Evolutionary conservation across 2,797 vertebrate species (phyloP), one percentile per base, ranked within the genome.

Genomic region (Tarsius wallacei): DNA sequence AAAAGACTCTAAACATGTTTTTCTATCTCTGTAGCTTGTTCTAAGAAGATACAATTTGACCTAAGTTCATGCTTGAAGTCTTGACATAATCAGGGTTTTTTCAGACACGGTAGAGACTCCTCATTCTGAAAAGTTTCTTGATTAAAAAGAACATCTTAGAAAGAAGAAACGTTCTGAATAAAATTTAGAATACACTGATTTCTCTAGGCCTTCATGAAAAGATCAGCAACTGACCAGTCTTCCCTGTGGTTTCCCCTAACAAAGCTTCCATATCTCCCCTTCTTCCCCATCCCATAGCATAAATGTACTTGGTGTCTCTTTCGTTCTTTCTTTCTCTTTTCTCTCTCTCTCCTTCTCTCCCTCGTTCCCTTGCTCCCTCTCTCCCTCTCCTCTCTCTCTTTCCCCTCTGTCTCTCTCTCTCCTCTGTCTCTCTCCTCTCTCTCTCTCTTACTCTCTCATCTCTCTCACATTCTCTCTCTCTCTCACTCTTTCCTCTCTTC

Each of bases 1-100:
- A 68, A 15, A 91, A 91, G 42, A 3, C 9, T 94, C 42, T 95
- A 82, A 66, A 26, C 85, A 70, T 63, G 6, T 49, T 86, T 80
- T 7, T 49, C 70, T 74, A 16, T 81, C n/a, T 17, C 57, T 3
- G 3, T 63, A 85, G 1, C 42, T n/a, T 88, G 10, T 96, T 55
- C 31, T 70, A 93, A 91, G 63, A 78, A 80, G 21, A 63, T 26
- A 55, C 21, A 87, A n/a, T 57, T 77, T 90, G 49, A 28, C 51
- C 11, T 77, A 66, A 81, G 7, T 74, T 53, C 14, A 42, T 81
- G 26, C 53, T 61, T 86, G 49, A 90, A 76, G 19, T 21, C 10
- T 28, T 82, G 19, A 61, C 47, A 21, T 84, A 61, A 88, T 53
- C 71, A 51, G 19, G 57, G 31, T 63, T 68, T 73, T 74, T 89